These are phyloP conservation scores for Lethenteron reissneri DNA, from an alignment of 2,113 vertebrate genomes.

Conservation along the genomic window DNA sequence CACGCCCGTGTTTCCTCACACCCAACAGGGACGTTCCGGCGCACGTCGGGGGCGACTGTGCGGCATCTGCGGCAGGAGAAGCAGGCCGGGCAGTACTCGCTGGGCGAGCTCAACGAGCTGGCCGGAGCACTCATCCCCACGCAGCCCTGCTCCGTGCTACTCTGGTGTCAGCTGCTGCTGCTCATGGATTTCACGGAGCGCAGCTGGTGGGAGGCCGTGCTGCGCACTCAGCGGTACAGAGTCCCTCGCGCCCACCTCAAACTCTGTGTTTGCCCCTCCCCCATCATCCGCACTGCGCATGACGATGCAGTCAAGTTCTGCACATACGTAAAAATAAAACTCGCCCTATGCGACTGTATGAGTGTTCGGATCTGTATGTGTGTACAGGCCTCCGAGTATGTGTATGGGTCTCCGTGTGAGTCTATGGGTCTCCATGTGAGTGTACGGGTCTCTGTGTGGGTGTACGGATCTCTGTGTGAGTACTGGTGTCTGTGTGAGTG, in stretches of 20 bases:
- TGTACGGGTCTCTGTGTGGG: background rate
- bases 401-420: background rate
- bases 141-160: constrained; percentile 73
- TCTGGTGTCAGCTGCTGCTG: constrained; percentile 92
- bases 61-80: too few species aligned
- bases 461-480: background rate
- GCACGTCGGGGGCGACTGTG: constrained; percentile 21
- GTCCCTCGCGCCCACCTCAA: background rate
- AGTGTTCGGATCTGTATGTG: background rate
- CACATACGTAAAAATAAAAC: background rate
- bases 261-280: background rate
- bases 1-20: too few species aligned
- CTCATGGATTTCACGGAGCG: constrained; percentile 88
- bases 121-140: constrained; percentile 67
- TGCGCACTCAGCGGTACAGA: constrained; percentile 67
- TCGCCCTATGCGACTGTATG: background rate
- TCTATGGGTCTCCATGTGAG: background rate
- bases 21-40: constrained; percentile 61
- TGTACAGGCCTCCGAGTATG: background rate
- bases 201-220: constrained; percentile 84
- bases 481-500: background rate
- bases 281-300: background rate
- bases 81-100: constrained; percentile 38
- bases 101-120: constrained; percentile 47
- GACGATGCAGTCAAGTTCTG: background rate